These are phyloP conservation scores for Octopus sinensis DNA, from an alignment of 1,140 invertebrate genomes.

Conservation along the genomic window DNA sequence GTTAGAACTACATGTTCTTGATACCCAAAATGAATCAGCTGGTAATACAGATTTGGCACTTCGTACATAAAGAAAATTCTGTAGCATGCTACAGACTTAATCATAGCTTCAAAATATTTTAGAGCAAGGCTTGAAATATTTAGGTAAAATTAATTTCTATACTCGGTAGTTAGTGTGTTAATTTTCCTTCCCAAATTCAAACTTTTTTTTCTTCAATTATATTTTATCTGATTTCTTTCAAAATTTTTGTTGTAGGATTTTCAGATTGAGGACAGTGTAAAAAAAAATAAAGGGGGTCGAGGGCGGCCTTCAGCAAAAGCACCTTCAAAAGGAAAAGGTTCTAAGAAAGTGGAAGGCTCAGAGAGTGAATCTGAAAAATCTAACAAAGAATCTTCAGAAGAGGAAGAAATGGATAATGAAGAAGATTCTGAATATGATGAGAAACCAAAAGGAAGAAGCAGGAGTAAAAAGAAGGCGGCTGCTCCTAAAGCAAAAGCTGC, in stretches of 20 bases:
- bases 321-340: not conserved
- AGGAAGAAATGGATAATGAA: slow-evolving; percentile 48
- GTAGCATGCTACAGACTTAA: too few relatives aligned
- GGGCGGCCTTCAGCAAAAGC: slow-evolving; percentile 3
- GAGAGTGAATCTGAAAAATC: slow-evolving; percentile 22
- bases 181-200: too few relatives aligned
- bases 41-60: too few relatives aligned
- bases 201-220: not conserved
- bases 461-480: slow-evolving; percentile 19
- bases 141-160: too few relatives aligned
- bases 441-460: slow-evolving; percentile 29
- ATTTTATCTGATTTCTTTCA: not conserved
- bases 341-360: slow-evolving; percentile 9
- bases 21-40: too few relatives aligned
- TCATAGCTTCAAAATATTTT: too few relatives aligned
- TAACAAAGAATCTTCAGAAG: slow-evolving; percentile 19
- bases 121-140: too few relatives aligned
- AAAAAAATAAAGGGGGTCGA: slow-evolving; percentile 7
- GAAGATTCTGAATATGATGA: slow-evolving; percentile 53
- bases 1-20: too few relatives aligned
- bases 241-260: slow-evolving; percentile 28
- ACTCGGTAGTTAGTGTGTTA: too few relatives aligned
- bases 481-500: not conserved
- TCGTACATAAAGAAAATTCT: too few relatives aligned
- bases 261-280: slow-evolving; percentile 20